Evolutionary conservation across 2,797 vertebrate genomes (phyloP).

Genomic region (Salarias fasciatus): DNA sequence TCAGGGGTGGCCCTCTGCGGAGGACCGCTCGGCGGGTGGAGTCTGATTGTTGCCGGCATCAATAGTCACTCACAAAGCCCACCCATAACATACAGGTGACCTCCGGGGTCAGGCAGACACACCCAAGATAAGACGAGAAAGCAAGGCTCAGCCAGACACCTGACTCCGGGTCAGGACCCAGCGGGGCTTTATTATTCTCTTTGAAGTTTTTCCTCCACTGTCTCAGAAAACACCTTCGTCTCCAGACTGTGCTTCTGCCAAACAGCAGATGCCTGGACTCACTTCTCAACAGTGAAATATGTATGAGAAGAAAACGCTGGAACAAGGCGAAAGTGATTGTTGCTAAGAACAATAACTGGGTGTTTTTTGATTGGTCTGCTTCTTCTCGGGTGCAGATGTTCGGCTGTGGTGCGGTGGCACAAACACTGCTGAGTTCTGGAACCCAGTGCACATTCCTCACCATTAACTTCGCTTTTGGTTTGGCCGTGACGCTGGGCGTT

Average conservation of each 20-base stretch:
- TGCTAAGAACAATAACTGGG: no score
- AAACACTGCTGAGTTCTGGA: slow-evolving; percentile 84
- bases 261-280: neutral
- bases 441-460: slow-evolving; percentile 86
- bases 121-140: slow-evolving; percentile 33
- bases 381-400: slow-evolving; percentile 85
- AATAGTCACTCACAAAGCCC: slow-evolving; percentile 39
- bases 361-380: no score
- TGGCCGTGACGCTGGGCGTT: slow-evolving; percentile 86
- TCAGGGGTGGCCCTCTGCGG: slow-evolving; percentile 4
- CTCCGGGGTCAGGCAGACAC: slow-evolving; percentile 40
- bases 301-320: no score
- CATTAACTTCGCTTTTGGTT: slow-evolving; percentile 90
- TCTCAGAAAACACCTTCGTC: slow-evolving; percentile 9
- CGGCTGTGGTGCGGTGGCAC: slow-evolving; percentile 87
- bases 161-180: slow-evolving; percentile 31
- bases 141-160: slow-evolving; percentile 38
- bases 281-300: neutral
- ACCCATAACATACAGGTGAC: slow-evolving; percentile 35
- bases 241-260: neutral
- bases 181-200: slow-evolving; percentile 41
- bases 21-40: slow-evolving; percentile 27
- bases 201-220: slow-evolving; percentile 29
- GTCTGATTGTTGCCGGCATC: slow-evolving; percentile 37
- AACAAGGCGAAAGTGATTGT: no score